phyloP scores from a whole-genome alignment of 23 tunicate genomes.

The Styela plicata region DNA sequence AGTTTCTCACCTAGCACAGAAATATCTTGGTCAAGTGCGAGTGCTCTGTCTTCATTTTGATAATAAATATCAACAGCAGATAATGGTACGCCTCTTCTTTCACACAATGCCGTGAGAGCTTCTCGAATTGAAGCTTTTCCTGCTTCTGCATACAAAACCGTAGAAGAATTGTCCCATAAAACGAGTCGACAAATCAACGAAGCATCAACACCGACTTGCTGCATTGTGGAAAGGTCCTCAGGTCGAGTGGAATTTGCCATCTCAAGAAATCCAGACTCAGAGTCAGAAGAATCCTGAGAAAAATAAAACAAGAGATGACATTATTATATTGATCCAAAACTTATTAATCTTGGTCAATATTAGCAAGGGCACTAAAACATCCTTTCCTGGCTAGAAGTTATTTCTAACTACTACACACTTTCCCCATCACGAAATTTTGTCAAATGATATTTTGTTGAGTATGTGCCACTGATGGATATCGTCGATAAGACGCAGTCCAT shows the following conservation, averaged over 20 bases:
- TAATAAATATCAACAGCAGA: constrained; percentile 51
- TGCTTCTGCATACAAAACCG: constrained; percentile 51
- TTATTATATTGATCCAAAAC: no score
- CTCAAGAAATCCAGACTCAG: constrained; percentile 38
- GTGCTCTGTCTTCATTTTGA: constrained; percentile 36
- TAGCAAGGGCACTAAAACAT: no score
- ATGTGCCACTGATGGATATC: no score
- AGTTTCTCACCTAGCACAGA: constrained; percentile 47
- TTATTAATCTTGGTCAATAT: no score
- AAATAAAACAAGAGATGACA: no score
- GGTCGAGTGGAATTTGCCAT: not conserved
- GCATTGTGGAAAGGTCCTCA: not conserved
- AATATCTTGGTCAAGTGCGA: constrained; percentile 59
- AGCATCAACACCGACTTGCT: constrained; percentile 32
- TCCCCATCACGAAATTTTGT: no score
- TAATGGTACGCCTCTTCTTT: constrained; percentile 49
- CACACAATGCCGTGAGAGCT: constrained; percentile 53
- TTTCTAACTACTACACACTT: no score
- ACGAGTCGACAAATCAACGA: constrained; percentile 57
- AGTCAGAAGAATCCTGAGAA: constrained; percentile 66
- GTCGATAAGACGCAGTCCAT: no score
- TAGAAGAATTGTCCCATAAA: constrained; percentile 73
- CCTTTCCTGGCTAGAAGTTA: no score
- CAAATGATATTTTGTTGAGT: no score
- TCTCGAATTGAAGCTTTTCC: constrained; percentile 50